phyloP scores from a whole-genome alignment of 2,888 invertebrate species.

The Synergus itoensis region DNA sequence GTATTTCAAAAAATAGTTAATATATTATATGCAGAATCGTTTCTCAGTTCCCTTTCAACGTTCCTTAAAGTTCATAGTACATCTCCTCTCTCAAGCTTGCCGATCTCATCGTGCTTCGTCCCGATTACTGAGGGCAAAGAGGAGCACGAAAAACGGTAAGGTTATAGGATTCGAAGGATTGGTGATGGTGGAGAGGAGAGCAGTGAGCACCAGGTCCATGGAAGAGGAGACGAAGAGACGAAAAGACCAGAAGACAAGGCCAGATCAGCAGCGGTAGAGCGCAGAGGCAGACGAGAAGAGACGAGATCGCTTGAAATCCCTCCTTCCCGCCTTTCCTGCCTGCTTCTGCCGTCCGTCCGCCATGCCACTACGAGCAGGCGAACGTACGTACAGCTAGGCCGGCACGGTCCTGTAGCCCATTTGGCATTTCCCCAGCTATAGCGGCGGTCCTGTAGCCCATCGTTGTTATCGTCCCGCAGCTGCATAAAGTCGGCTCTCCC shows the following conservation, averaged over 20 bases:
- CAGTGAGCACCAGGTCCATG: not conserved
- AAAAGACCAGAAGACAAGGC: conserved; percentile 51
- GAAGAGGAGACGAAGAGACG: conserved; percentile 47
- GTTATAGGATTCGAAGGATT: conserved; percentile 29
- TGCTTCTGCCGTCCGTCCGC: conserved; percentile 73
- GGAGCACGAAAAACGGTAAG: conserved; percentile 32
- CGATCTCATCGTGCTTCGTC: not conserved
- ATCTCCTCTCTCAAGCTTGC: not conserved
- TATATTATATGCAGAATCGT: no score
- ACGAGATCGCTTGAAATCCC: conserved; percentile 75
- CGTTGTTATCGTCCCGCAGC: conserved; percentile 80
- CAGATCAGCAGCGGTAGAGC: conserved; percentile 51
- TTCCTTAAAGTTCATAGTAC: no score
- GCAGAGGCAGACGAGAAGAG: conserved; percentile 71
- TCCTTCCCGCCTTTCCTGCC: conserved; percentile 68
- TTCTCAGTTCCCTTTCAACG: no score
- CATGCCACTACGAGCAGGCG: conserved; percentile 71
- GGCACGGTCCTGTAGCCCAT: conserved; percentile 78
- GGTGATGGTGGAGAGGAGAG: not conserved
- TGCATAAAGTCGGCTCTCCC: conserved; percentile 78
- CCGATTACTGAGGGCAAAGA: not conserved
- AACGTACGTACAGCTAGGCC: conserved; percentile 74
- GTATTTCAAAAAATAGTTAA: no score
- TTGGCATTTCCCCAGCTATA: conserved; percentile 78
- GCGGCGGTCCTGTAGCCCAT: conserved; percentile 79